phyloP scores from a whole-genome alignment of 2,888 invertebrate species.

The Tuberolachnus salignus region DNA sequence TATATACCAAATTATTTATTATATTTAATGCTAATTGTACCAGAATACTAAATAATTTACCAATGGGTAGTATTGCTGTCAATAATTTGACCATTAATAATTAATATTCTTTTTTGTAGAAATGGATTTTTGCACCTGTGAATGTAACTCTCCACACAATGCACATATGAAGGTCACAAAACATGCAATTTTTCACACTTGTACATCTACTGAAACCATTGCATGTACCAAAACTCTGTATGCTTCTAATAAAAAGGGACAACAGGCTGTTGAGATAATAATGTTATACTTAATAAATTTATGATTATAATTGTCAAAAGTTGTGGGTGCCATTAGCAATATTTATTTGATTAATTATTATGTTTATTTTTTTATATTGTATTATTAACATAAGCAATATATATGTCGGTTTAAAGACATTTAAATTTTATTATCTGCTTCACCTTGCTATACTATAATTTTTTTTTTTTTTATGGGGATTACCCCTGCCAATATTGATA shows the following conservation, averaged over 20 bases:
- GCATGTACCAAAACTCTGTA: conserved; percentile 82
- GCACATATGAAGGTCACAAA: conserved; percentile 95
- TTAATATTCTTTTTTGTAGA: conserved; percentile 62
- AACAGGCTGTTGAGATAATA: conserved; percentile 91
- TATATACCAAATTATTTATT: too few species aligned
- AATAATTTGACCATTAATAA: not conserved
- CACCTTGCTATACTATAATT: not conserved
- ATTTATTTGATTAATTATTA: not conserved
- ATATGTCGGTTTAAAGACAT: too few species aligned
- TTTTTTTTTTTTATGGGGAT: not conserved
- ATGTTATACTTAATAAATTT: conserved; percentile 91
- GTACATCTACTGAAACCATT: conserved; percentile 83
- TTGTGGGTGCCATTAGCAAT: conserved; percentile 91
- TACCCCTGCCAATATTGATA: too few species aligned
- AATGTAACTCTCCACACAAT: conserved; percentile 91
- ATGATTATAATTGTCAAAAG: conserved; percentile 97
- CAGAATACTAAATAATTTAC: too few species aligned
- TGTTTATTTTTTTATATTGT: conserved; percentile 11
- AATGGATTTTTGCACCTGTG: conserved; percentile 97
- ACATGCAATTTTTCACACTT: conserved; percentile 92
- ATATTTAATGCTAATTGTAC: too few species aligned
- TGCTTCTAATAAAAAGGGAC: conserved; percentile 86
- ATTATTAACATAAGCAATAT: not conserved
- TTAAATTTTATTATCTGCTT: too few species aligned
- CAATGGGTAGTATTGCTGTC: not conserved